These are phyloP conservation scores for Palaemon carinicauda DNA, from an alignment of 1,140 invertebrate genomes.

Conservation along the genomic window DNA sequence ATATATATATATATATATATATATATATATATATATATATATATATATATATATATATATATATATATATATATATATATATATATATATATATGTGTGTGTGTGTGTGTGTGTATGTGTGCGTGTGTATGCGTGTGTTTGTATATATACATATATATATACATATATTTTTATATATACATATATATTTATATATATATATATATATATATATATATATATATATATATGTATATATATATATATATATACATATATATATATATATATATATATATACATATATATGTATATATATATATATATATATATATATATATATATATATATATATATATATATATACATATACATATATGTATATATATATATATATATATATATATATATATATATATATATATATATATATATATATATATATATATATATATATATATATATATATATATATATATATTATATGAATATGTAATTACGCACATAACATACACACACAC, in stretches of 20 bases:
- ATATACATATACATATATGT: no score
- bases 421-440: no score
- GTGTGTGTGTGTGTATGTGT: background rate
- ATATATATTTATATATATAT: constrained; percentile 5
- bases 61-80: background rate
- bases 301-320: no score
- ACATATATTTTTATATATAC: background rate
- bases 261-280: background rate
- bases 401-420: no score
- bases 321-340: no score
- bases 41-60: background rate
- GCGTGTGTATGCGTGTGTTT: background rate
- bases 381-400: no score
- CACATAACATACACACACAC: no score
- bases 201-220: constrained; percentile 4
- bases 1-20: no score
- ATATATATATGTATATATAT: constrained; percentile 5
- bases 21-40: background rate
- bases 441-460: no score
- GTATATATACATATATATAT: background rate
- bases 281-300: background rate
- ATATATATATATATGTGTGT: background rate
- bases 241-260: background rate
- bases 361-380: no score
- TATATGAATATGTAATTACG: no score